phyloP scores from a whole-genome alignment of 2,113 vertebrate genomes.

The Smithornis capensis region DNA sequence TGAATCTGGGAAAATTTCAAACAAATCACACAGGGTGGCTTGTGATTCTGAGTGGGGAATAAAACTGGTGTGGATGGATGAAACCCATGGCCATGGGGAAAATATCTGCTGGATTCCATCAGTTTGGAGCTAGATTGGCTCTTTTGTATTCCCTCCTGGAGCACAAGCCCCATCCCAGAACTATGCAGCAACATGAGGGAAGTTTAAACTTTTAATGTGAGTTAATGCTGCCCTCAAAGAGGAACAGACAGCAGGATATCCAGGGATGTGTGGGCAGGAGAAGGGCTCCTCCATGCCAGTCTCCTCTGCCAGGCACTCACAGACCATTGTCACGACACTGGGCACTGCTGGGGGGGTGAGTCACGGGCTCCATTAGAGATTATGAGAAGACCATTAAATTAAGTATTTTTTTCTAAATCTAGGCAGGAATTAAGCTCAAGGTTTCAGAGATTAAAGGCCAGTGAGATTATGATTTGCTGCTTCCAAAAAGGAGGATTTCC shows the following conservation, averaged over 20 bases:
- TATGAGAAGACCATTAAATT: not conserved
- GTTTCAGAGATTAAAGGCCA: constrained; percentile 21
- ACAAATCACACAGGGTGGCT: accelerated
- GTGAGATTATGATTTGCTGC: constrained; percentile 9
- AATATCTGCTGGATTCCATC: accelerated
- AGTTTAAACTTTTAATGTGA: not conserved
- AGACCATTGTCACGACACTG: accelerated
- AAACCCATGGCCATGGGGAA: not conserved
- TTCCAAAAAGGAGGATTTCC: constrained; percentile 3
- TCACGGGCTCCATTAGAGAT: not conserved
- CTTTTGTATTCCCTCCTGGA: not conserved
- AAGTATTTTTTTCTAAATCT: not conserved
- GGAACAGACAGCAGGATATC: accelerated
- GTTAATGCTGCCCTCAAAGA: not conserved
- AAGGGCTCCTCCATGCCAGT: not conserved
- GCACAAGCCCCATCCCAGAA: not conserved
- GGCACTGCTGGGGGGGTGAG: accelerated
- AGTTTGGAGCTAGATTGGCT: accelerated
- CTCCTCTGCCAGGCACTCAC: accelerated
- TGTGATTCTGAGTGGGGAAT: not conserved
- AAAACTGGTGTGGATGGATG: not conserved
- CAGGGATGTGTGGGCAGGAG: not conserved
- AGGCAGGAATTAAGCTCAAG: not conserved
- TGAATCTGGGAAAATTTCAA: not conserved
- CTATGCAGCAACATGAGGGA: accelerated